A percentile compares a stretch with the other conserved stretches of the same genome.
These are phyloP conservation scores for Champsocephalus esox DNA, from an alignment of 2,797 vertebrate genomes.

Conservation along the genomic window DNA sequence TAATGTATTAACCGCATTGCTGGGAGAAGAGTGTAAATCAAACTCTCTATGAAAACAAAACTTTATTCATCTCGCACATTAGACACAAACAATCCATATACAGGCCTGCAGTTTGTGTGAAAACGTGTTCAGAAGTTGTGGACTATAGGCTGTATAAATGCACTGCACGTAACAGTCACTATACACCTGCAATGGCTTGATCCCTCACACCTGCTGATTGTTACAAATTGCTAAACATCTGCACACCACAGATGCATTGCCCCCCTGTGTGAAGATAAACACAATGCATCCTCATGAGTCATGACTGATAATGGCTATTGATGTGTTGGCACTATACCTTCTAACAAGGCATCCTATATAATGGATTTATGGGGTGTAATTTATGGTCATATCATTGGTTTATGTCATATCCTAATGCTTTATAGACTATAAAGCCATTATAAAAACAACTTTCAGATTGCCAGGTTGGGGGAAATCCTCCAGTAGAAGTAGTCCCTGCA, in stretches of 20 bases:
- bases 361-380: neutral
- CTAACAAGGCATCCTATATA: too few relatives aligned
- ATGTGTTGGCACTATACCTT: neutral
- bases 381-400: neutral
- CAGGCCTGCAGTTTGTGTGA: neutral
- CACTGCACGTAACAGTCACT: neutral
- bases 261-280: neutral
- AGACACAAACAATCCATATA: neutral
- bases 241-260: neutral
- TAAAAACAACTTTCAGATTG: neutral
- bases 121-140: neutral
- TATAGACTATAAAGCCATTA: neutral
- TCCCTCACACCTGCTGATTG: constrained; percentile 9
- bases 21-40: neutral
- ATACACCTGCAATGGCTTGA: neutral
- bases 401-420: neutral
- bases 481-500: neutral
- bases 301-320: neutral
- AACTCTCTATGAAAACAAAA: constrained; percentile 7
- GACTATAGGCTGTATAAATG: neutral
- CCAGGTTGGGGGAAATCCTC: neutral
- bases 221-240: constrained; percentile 2
- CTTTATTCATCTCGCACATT: neutral
- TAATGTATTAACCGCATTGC: constrained; percentile 29
- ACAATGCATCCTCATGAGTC: neutral